Conservation (phyloP, 2,797 vertebrate species). For the Morelia viridis region DNA sequence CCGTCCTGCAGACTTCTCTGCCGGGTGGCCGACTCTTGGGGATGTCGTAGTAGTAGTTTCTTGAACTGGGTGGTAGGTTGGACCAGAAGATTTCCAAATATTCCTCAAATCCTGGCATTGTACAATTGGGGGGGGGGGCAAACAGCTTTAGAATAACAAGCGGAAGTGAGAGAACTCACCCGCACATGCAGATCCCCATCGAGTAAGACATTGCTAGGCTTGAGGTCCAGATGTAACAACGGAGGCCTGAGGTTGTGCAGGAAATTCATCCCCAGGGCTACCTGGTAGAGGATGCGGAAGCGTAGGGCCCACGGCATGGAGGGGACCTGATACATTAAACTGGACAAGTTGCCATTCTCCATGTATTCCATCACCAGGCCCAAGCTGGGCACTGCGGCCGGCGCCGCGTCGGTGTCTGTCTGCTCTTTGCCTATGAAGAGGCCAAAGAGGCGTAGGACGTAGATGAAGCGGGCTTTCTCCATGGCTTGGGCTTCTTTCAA, state of each 20-base stretch:
- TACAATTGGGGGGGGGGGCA: background rate
- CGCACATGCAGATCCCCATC: slow-evolving; percentile 80
- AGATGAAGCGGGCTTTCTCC: slow-evolving; percentile 37
- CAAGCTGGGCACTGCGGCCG: background rate
- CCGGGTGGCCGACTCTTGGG: too few relatives aligned
- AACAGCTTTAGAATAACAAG: background rate
- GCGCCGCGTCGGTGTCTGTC: background rate
- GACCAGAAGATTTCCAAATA: background rate
- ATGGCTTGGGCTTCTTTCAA: slow-evolving; percentile 48
- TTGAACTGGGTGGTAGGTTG: background rate
- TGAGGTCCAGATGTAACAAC: slow-evolving; percentile 84
- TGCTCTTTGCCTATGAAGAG: slow-evolving; percentile 15
- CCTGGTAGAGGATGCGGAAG: slow-evolving; percentile 82
- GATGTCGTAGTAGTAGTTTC: too few relatives aligned
- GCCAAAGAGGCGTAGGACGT: slow-evolving; percentile 2
- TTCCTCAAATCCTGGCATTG: background rate
- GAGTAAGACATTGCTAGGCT: slow-evolving; percentile 83
- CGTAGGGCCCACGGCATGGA: slow-evolving; percentile 82
- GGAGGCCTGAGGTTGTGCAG: slow-evolving; percentile 80
- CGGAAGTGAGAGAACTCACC: slow-evolving; percentile 66
- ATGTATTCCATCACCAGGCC: slow-evolving; percentile 83
- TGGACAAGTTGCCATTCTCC: slow-evolving; percentile 78
- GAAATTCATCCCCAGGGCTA: slow-evolving; percentile 84
- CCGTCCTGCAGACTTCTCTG: too few relatives aligned
- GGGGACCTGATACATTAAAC: slow-evolving; percentile 70